Evolutionary conservation across 2,888 invertebrate genomes (phyloP).

Genomic region (Mythimna impura): DNA sequence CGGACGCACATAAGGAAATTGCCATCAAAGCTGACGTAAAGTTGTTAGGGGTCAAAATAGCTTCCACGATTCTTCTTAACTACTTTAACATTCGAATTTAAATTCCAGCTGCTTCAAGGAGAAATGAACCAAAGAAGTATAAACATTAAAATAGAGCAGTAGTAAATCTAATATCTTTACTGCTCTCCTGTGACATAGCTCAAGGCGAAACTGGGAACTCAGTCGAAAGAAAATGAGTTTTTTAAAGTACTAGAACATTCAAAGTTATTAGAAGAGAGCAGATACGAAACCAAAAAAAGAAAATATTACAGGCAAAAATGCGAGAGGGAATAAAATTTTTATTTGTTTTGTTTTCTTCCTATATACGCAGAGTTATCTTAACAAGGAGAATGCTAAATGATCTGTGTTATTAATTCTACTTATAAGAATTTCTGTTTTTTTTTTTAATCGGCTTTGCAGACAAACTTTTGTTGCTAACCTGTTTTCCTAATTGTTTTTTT

Average conservation of each 20-base stretch:
- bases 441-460: not conserved
- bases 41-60: conserved; percentile 31
- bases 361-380: not conserved
- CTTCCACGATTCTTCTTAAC: conserved; percentile 11
- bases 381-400: conserved; percentile 28
- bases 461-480: not conserved
- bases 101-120: conserved; percentile 19
- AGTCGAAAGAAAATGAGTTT: conserved; percentile 41
- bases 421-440: conserved; percentile 10
- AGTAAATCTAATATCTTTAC: conserved; percentile 41
- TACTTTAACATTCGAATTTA: conserved; percentile 22
- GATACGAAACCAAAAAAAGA: conserved; percentile 14
- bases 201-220: conserved; percentile 26
- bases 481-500: not conserved
- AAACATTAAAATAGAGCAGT: conserved; percentile 44
- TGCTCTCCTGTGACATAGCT: conserved; percentile 39
- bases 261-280: conserved; percentile 33
- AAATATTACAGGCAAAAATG: conserved; percentile 28
- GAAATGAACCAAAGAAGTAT: conserved; percentile 33
- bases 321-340: conserved; percentile 1
- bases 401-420: conserved; percentile 18
- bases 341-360: not conserved
- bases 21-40: conserved; percentile 6
- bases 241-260: conserved; percentile 38
- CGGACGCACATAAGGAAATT: conserved; percentile 31